Conservation (phyloP, 2,888 invertebrate species). For the Aromia moschata region DNA sequence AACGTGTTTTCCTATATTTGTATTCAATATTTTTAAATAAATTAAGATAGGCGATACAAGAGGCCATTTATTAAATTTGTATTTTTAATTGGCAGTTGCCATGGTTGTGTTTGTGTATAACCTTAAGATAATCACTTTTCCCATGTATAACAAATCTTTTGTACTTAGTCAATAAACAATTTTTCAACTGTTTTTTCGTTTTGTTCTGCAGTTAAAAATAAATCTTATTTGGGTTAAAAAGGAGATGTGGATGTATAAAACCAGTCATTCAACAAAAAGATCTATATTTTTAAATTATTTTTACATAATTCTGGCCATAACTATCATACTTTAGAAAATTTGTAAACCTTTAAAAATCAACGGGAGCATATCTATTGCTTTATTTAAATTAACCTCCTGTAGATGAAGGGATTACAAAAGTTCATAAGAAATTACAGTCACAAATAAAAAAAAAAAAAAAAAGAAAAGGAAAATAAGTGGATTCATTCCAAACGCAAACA, state of each 20-base stretch:
- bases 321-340: conserved; percentile 13
- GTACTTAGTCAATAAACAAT: not conserved
- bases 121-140: not conserved
- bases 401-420: not conserved
- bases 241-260: not conserved
- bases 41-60: too few relatives aligned
- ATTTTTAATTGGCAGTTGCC: too few relatives aligned
- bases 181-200: not conserved
- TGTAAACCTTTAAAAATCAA: conserved; percentile 11
- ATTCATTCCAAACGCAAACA: not conserved
- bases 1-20: too few relatives aligned
- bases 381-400: not conserved
- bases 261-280: conserved; percentile 5
- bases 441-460: conserved; percentile 1
- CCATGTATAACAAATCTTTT: too few relatives aligned
- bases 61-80: too few relatives aligned
- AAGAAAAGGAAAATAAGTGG: not conserved
- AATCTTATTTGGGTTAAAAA: not conserved
- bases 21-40: too few relatives aligned
- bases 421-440: not conserved
- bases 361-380: conserved; percentile 11
- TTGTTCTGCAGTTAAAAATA: not conserved
- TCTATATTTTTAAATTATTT: conserved; percentile 12
- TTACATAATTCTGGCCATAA: conserved; percentile 5
- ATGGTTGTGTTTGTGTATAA: not conserved